phyloP scores from a whole-genome alignment of 2,888 invertebrate genomes.

The Carabus problematicus region DNA sequence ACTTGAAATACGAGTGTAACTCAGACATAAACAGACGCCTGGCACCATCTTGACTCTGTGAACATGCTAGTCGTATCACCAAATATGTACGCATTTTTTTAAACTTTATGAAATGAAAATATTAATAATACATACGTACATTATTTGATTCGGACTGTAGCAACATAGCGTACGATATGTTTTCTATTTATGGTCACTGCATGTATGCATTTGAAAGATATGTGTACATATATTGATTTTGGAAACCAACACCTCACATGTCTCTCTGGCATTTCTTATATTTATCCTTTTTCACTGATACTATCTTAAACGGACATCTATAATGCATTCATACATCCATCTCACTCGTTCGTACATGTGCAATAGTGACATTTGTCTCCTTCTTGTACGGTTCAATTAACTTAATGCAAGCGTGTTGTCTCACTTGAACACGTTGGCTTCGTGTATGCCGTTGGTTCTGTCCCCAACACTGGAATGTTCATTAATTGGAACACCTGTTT shows the following conservation, averaged over 20 bases:
- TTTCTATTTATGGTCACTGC: slow-evolving; percentile 7
- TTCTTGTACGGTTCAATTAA: slow-evolving; percentile 32
- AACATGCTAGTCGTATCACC: too few relatives aligned
- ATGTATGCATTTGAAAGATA: too few relatives aligned
- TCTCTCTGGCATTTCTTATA: slow-evolving; percentile 7
- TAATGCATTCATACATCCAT: slow-evolving; percentile 30
- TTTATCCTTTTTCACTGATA: slow-evolving; percentile 20
- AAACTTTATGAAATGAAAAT: too few relatives aligned
- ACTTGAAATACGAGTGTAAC: too few relatives aligned
- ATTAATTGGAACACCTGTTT: slow-evolving; percentile 33
- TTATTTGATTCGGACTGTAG: too few relatives aligned
- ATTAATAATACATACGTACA: too few relatives aligned
- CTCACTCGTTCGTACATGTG: background rate
- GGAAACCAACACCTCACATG: slow-evolving; percentile 6
- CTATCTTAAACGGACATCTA: slow-evolving; percentile 26
- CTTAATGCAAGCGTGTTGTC: slow-evolving; percentile 26
- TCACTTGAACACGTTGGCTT: slow-evolving; percentile 15
- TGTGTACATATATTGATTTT: slow-evolving; percentile 30
- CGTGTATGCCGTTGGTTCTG: background rate
- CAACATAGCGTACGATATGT: too few relatives aligned
- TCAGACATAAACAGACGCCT: too few relatives aligned
- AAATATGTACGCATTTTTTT: too few relatives aligned
- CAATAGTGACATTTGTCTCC: slow-evolving; percentile 3
- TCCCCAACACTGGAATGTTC: slow-evolving; percentile 29
- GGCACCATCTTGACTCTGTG: too few relatives aligned